These are phyloP conservation scores for Catostomus latipinnis DNA, from an alignment of 2,797 vertebrate species.

Conservation along the genomic window DNA sequence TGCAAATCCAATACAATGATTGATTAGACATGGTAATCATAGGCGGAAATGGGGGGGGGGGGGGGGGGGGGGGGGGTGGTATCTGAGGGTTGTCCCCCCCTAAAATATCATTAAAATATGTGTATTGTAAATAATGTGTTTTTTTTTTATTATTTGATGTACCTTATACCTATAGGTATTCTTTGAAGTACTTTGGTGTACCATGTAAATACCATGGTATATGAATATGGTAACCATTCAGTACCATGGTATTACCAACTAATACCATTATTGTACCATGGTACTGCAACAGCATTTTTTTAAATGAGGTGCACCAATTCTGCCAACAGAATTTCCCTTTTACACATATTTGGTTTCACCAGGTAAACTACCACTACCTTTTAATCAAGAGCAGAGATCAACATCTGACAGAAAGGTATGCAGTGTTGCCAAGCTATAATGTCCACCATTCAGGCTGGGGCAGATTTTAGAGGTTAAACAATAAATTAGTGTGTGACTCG, in stretches of 20 bases:
- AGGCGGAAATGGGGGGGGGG: too few species aligned
- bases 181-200: too few species aligned
- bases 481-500: not conserved
- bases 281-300: not conserved
- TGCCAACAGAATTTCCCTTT: not conserved
- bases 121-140: too few species aligned
- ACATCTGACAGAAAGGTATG: not conserved
- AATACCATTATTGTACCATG: too few species aligned
- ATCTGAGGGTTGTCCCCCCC: too few species aligned
- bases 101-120: too few species aligned
- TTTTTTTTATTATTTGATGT: not conserved
- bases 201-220: too few species aligned
- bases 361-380: not conserved
- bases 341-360: not conserved
- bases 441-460: not conserved
- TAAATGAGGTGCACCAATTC: not conserved
- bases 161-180: too few species aligned
- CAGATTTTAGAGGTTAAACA: constrained; percentile 10
- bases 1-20: too few species aligned
- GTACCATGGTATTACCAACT: too few species aligned
- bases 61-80: too few species aligned
- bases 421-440: not conserved
- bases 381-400: not conserved
- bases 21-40: not conserved
- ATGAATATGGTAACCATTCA: too few species aligned